Base-by-base conservation (phyloP, 1,140 invertebrate genomes). In the Schlechtendalia chinensis region DNA sequence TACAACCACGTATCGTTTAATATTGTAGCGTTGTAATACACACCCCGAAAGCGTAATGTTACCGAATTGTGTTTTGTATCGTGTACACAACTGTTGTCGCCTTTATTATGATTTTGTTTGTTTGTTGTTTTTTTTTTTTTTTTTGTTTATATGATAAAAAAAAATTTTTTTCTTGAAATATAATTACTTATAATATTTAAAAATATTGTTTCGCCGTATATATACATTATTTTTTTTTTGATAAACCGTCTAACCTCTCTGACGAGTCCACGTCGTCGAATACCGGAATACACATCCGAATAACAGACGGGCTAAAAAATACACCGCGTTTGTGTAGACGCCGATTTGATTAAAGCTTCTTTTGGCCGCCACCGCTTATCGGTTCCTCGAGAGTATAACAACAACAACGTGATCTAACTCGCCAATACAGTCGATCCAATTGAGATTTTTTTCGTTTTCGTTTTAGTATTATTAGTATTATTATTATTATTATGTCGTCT, bases 61-160 rank as follows among this genome's bases (percentile, higher is more conserved):
- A 79, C 75, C 75, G 75, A 79, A 61, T 47, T 79, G 58, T 79
- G 75, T 79, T 79, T 79, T 79, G 58, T 79, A 79, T 79, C 61
- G 47, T 79, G 75, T 79, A 79, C 59, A 61, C 58, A 79, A 79
- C 59, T 79, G 39, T 79, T 79, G 75, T 63, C 61, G 75, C 75
- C 75, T 79, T 79, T 79, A 79, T 79, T 79, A 79, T 79, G 63
- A 72, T 79, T 79, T 61, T 69, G n/a, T 77, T 77, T 61, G 56
- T 77, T 77, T 77, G 47, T 77, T 77, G 54, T 45, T 77, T 77
- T 56, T 45, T 32, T 56, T 59, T 61, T 77, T 77, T 72, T 53
- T 72, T 72, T 39, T 61, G 56, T 77, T 77, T 77, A 59, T 77
- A 59, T 77, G 54, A 45, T 77, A 59, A 32, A 59, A 56, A 39